These are phyloP conservation scores for Tipula vernalis DNA, from an alignment of 2,888 invertebrate genomes.

Conservation along the genomic window DNA sequence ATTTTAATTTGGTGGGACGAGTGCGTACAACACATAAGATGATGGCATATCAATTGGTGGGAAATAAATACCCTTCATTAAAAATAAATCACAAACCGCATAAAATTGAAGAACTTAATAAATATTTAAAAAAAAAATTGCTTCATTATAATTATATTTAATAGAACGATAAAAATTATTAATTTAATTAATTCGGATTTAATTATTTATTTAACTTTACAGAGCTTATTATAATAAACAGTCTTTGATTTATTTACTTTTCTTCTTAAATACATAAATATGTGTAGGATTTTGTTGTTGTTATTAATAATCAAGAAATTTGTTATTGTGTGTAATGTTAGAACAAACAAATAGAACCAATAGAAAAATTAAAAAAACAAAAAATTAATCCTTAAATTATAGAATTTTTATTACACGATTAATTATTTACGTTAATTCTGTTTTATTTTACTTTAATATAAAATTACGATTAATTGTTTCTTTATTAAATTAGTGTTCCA, in stretches of 20 bases:
- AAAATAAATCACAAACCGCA: background rate
- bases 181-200: background rate
- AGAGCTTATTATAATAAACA: background rate
- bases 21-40: background rate
- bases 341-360: background rate
- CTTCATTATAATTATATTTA: background rate
- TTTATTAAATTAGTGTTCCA: background rate
- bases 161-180: background rate
- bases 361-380: background rate
- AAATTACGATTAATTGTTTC: conserved; percentile 4
- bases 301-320: background rate
- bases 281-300: background rate
- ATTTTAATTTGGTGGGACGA: background rate
- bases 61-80: background rate
- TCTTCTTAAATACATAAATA: background rate
- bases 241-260: background rate
- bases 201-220: background rate
- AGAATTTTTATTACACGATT: background rate
- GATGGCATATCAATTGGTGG: background rate
- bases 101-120: background rate
- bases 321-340: background rate
- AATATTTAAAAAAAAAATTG: background rate
- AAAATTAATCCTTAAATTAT: background rate
- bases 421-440: background rate
- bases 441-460: background rate